phyloP scores from a whole-genome alignment of 1,140 invertebrate species.

The Carcinoscorpius rotundicauda region DNA sequence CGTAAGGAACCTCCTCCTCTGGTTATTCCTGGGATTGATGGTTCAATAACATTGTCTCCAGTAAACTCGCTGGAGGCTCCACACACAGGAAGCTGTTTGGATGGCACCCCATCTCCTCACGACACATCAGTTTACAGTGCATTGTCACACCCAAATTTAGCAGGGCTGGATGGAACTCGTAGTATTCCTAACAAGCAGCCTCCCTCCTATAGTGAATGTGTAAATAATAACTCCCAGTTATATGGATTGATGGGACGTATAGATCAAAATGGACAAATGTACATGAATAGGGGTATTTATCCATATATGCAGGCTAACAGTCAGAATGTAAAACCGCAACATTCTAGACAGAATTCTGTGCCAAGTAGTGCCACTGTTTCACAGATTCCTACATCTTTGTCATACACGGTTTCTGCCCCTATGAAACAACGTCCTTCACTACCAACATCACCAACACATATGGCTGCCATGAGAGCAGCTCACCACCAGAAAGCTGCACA shows the following conservation, averaged over 20 bases:
- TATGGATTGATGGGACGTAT: conserved; percentile 3
- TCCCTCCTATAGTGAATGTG: conserved; percentile 75
- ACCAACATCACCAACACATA: conserved; percentile 87
- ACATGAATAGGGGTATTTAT: not conserved
- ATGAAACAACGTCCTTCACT: conserved; percentile 63
- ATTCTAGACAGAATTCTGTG: conserved; percentile 39
- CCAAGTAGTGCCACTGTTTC: conserved; percentile 33
- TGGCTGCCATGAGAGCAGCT: conserved; percentile 79
- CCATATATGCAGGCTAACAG: conserved; percentile 4
- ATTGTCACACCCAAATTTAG: conserved; percentile 29
- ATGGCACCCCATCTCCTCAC: conserved; percentile 34
- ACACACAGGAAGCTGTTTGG: conserved; percentile 11
- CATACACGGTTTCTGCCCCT: conserved; percentile 26
- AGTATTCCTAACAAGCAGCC: conserved; percentile 48
- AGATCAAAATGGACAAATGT: not conserved
- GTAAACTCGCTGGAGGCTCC: conserved; percentile 26
- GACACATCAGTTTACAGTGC: conserved; percentile 22
- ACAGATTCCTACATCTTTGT: conserved; percentile 39
- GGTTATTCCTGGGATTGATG: conserved; percentile 21
- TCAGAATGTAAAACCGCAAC: conserved; percentile 14
- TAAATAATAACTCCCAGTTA: conserved; percentile 41
- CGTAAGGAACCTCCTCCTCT: conserved; percentile 19
- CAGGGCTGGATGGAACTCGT: conserved; percentile 15
- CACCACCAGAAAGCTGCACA: conserved; percentile 57
- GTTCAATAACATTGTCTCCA: conserved; percentile 18